Base-by-base conservation (phyloP, 2,888 invertebrate species). In the Drosophila atroscutellata region DNA sequence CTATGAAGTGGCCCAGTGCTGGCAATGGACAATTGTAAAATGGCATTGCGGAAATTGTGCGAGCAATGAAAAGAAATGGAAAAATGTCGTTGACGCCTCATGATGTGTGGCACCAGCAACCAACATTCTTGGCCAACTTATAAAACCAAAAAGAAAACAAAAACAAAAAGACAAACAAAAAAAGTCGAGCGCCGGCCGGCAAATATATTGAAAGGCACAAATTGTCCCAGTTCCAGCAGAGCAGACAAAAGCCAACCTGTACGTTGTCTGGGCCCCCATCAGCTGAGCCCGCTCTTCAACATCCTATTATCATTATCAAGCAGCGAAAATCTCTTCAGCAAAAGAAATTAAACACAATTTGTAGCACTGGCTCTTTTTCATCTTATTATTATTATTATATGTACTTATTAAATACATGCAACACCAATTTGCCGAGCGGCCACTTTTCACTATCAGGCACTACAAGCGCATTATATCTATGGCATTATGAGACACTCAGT, bases 31-130 rank as follows among this genome's bases (percentile, higher is more conserved):
- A 86, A 80, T 85, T 86, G 89, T 75, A 71, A 77, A 84, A 89
- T 87, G 85, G 80, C 84, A 74, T 79, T 87, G 82, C 87, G 89
- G 89, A 89, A 85, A 89, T 89, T 84, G 89, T 81, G 75, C 49
- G 74, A 75, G 80, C 76, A 72, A 61, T 86, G 89, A 78, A 84
- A 75, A 81, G 78, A 64, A 71, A 68, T 74, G 51, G 78, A 77
- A 78, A 64, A 54, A 75, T 57, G 59, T 57, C 57, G 65, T 52
- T 60, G 57, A 61, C 69, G 72, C 56, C 74, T 64, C 72, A 64
- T 65, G 63, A 76, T 69, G 71, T 34, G 74, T 59, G 72, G 71
- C 80, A 71, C 64, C 56, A 67, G 54, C 68, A 65, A 62, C 59
- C 59, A 62, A 51, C 77, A 77, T 73, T 76, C 74, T 81, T 80